These are phyloP conservation scores for Bubo bubo DNA, from an alignment of 2,113 vertebrate genomes.

Conservation along the genomic window DNA sequence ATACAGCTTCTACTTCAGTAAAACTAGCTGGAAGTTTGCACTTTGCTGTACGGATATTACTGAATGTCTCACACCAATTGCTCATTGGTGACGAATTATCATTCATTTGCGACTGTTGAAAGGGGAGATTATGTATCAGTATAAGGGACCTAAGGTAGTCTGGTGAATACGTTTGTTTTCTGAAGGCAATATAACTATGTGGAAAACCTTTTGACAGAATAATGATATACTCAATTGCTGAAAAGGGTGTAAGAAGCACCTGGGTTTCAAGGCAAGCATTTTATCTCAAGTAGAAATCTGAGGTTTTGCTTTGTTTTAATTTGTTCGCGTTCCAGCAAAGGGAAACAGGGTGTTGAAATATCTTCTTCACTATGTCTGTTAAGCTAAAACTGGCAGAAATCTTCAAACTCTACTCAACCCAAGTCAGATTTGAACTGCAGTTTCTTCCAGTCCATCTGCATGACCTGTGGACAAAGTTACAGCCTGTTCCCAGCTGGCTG, in stretches of 20 bases:
- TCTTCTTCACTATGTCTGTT: neutral
- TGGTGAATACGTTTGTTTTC: neutral
- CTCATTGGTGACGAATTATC: neutral
- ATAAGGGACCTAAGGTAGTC: neutral
- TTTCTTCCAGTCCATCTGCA: neutral
- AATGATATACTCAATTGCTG: neutral
- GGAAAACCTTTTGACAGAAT: neutral
- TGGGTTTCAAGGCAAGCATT: neutral
- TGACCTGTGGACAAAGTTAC: neutral
- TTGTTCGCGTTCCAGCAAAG: neutral
- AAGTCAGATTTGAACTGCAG: neutral
- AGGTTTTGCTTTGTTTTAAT: neutral
- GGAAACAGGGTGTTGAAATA: neutral
- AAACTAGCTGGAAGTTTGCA: neutral
- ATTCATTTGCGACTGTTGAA: neutral
- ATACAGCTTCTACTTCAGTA: neutral
- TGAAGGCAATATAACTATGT: neutral
- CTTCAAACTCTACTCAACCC: neutral
- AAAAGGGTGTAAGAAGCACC: neutral
- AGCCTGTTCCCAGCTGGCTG: neutral
- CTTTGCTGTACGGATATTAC: neutral
- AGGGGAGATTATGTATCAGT: neutral
- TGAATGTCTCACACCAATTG: neutral
- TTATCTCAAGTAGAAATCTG: neutral
- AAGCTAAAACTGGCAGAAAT: neutral